Evolutionary conservation across 2,797 vertebrate species (phyloP).

Genomic region (Xyrichtys novacula): DNA sequence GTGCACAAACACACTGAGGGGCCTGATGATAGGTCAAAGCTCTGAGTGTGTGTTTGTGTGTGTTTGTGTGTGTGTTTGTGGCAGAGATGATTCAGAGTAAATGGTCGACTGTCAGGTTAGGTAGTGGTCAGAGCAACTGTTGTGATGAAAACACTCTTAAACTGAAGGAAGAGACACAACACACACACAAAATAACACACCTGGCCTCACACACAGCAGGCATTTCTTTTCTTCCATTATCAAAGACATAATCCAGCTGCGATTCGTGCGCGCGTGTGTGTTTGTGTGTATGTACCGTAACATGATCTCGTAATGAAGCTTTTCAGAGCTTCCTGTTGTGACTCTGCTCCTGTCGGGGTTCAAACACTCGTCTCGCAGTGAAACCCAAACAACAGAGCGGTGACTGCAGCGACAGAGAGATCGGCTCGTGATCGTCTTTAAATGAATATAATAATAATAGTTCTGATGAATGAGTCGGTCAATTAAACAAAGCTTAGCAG

Average conservation of each 20-base stretch:
- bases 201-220: constrained; percentile 23
- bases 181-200: constrained; percentile 35
- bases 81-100: constrained; percentile 39
- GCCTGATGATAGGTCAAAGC: constrained; percentile 55
- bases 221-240: constrained; percentile 21
- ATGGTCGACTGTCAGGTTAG: constrained; percentile 40
- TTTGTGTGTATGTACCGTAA: constrained; percentile 57
- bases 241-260: constrained; percentile 55
- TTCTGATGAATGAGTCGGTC: too few species aligned
- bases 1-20: constrained; percentile 44
- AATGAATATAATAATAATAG: not conserved
- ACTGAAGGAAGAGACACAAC: constrained; percentile 44
- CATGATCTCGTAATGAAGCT: constrained; percentile 59
- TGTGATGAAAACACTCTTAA: constrained; percentile 65
- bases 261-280: not conserved
- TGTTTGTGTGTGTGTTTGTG: constrained; percentile 30
- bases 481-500: too few species aligned
- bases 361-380: constrained; percentile 37
- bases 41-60: constrained; percentile 33
- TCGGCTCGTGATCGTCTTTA: constrained; percentile 3
- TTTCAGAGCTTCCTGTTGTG: constrained; percentile 74
- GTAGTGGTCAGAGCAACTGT: constrained; percentile 68
- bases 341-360: constrained; percentile 42
- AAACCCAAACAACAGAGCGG: constrained; percentile 63
- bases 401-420: not conserved